Conservation (phyloP, 2,113 vertebrate species). For the Parotia lawesii region DNA sequence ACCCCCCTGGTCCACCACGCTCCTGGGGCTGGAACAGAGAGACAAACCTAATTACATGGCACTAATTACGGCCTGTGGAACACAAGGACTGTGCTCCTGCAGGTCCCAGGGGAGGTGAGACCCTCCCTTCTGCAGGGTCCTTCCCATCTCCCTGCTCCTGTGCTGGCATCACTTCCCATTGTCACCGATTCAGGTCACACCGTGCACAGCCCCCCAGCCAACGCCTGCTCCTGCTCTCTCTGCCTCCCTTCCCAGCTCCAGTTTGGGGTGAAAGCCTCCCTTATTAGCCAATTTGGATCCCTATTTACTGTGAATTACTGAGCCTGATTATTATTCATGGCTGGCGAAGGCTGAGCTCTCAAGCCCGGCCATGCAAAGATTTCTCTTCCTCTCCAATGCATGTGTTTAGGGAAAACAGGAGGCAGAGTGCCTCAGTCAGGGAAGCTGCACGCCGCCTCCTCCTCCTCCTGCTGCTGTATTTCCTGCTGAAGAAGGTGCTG, state of each 20-base stretch:
- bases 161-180: not conserved
- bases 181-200: conserved; percentile 51
- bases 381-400: conserved; percentile 29
- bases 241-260: conserved; percentile 40
- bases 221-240: not conserved
- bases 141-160: not conserved
- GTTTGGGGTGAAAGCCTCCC: conserved; percentile 76
- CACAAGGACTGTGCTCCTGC: fast-evolving
- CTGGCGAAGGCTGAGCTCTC: conserved; percentile 56
- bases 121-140: not conserved
- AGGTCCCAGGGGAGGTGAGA: not conserved
- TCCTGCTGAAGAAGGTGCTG: not conserved
- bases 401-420: conserved; percentile 9
- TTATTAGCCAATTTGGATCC: conserved; percentile 77
- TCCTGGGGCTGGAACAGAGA: not conserved
- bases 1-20: fast-evolving
- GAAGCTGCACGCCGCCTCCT: not conserved
- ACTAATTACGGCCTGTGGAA: not conserved
- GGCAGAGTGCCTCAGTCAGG: not conserved
- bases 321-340: conserved; percentile 79
- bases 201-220: not conserved
- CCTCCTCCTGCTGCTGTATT: not conserved
- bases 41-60: not conserved
- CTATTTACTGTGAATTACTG: conserved; percentile 74
- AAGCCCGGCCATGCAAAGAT: conserved; percentile 41